Evolutionary conservation across 2,113 vertebrate genomes (phyloP), one percentile per base, ranked within the genome.

Genomic region (Morphnarchus princeps): DNA sequence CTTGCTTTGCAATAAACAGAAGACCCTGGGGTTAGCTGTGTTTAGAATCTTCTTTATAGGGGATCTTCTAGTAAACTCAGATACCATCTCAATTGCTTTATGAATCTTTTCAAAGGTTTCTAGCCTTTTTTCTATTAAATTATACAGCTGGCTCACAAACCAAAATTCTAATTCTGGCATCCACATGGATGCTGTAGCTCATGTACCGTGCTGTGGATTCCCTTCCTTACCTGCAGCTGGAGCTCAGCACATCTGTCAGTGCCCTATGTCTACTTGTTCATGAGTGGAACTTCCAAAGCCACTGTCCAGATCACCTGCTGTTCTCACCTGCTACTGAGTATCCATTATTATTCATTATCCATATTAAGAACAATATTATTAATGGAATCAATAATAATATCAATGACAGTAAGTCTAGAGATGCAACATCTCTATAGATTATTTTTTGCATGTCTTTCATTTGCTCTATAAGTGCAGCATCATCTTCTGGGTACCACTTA

Each of bases 251-350:
- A 31, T 7, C n/a, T 90, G 26, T 16, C 76, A 83, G 15, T 25
- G 19, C 1, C 25, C 2, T 0, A 6, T 0, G 3, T 20, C 38
- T 86, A 7, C 22, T 45, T 77, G 17, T 14, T 81, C 49, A 42
- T 47, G 34, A 70, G 4, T 85, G 45, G 12, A 25, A 70, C 54
- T 78, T 84, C 36, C 10, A 34, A 77, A 81, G 26, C 7, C 29
- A 61, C 8, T 4, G 65, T 19, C 10, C 40, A 57, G 10, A 54
- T 36, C 15, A 85, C 16, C 17, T 57, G 24, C 38, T 81, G 12
- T 43, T 62, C 28, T 67, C 42, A 52, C 5, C 10, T 2, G 1
- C 36, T 57, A 26, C 20, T 66, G 17, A 74, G 78, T 72, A 82
- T 4, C 43, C 20, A 31, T 89, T 59, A 50, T 29, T 62, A 72